Conservation (phyloP, 2,113 vertebrate species). For the Triplophysa tibetana region DNA sequence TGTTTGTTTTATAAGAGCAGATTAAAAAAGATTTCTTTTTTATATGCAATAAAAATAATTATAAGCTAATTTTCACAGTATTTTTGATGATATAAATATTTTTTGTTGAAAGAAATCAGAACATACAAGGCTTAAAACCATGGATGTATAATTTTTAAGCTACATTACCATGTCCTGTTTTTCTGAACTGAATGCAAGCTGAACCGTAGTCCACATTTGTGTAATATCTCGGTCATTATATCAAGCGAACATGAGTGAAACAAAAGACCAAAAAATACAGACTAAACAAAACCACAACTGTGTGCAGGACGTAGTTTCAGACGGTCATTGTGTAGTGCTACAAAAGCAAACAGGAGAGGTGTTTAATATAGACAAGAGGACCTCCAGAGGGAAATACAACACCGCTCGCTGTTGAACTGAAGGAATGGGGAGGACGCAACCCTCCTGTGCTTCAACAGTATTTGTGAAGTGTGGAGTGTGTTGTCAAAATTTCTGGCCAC, state of each 20-base stretch:
- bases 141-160: too few relatives aligned
- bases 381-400: conserved; percentile 37
- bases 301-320: not conserved
- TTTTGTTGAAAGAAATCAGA: too few relatives aligned
- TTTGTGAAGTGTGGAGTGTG: conserved; percentile 47
- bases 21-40: too few relatives aligned
- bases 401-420: not conserved
- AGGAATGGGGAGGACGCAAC: conserved; percentile 4
- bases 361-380: conserved; percentile 30
- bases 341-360: conserved; percentile 36
- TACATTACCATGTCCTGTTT: too few relatives aligned
- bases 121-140: too few relatives aligned
- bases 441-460: conserved; percentile 41
- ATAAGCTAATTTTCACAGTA: too few relatives aligned
- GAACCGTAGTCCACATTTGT: not conserved
- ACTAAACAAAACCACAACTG: conserved; percentile 31
- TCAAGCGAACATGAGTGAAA: not conserved
- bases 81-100: too few relatives aligned
- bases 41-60: too few relatives aligned
- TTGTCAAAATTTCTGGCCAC: conserved; percentile 37
- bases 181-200: too few relatives aligned
- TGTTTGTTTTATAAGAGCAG: too few relatives aligned
- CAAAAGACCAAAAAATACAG: not conserved
- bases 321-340: conserved; percentile 9
- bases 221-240: not conserved